phyloP scores from a whole-genome alignment of 2,113 vertebrate species.

The Poecile atricapillus region DNA sequence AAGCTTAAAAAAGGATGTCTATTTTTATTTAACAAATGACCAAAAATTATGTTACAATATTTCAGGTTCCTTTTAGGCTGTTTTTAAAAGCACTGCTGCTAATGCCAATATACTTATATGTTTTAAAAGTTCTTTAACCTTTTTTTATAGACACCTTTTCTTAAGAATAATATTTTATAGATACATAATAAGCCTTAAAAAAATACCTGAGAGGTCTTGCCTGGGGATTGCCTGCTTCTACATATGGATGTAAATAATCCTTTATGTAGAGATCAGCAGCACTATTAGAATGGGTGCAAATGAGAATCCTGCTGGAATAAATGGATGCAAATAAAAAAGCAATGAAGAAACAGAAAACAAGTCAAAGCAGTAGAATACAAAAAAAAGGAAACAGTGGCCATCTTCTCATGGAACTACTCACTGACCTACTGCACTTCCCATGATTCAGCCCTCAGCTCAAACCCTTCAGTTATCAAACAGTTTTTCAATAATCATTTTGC shows the following conservation, averaged over 20 bases:
- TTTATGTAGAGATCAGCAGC: conserved; percentile 99
- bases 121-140: conserved; percentile 50
- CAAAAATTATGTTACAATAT: neutral
- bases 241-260: conserved; percentile 99
- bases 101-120: conserved; percentile 59
- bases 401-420: conserved; percentile 38
- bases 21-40: conserved; percentile 61
- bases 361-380: conserved; percentile 75
- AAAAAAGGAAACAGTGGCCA: conserved; percentile 73
- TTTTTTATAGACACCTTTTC: conserved; percentile 80
- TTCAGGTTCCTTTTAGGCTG: conserved; percentile 46
- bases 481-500: neutral
- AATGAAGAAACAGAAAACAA: conserved; percentile 81
- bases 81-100: conserved; percentile 55
- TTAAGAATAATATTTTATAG: conserved; percentile 78
- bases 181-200: conserved; percentile 80
- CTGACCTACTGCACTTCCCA: neutral
- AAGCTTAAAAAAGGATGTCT: conserved; percentile 84
- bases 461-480: conserved; percentile 1
- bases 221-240: conserved; percentile 97
- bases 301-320: conserved; percentile 92
- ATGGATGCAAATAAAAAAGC: conserved; percentile 81
- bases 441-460: conserved; percentile 21
- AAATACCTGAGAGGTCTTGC: conserved; percentile 99
- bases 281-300: conserved; percentile 99